Conservation (phyloP, 2,888 invertebrate genomes). For the Thereva unica region DNA sequence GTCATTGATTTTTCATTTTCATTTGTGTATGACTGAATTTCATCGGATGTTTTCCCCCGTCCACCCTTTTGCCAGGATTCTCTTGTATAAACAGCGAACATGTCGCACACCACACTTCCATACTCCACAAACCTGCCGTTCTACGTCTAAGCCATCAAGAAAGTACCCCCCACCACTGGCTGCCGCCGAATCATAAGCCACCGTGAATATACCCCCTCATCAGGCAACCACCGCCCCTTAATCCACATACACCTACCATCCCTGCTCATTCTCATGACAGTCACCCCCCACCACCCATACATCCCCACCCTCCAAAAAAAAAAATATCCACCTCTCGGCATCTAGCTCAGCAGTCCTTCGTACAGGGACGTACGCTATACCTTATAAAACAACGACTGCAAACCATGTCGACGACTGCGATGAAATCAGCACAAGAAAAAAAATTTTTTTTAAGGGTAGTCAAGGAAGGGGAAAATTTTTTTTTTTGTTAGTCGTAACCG, state of each 20-base stretch:
- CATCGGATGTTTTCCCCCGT: conserved; percentile 6
- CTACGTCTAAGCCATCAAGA: conserved; percentile 28
- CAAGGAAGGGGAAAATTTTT: conserved; percentile 13
- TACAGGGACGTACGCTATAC: not conserved
- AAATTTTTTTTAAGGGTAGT: conserved; percentile 2
- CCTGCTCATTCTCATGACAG: not conserved
- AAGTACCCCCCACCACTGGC: conserved; percentile 22
- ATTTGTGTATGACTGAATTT: conserved; percentile 40
- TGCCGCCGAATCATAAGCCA: conserved; percentile 13
- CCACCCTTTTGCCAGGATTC: conserved; percentile 18
- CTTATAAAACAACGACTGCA: conserved; percentile 19
- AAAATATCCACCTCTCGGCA: too few relatives aligned
- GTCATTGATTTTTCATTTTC: conserved; percentile 45
- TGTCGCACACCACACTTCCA: conserved; percentile 24
- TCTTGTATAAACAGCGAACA: conserved; percentile 32
- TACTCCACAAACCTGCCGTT: not conserved
- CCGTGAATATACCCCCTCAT: conserved; percentile 12
- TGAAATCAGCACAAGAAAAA: conserved; percentile 29
- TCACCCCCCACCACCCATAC: conserved; percentile 4
- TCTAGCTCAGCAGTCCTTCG: too few relatives aligned
- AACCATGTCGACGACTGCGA: conserved; percentile 30
- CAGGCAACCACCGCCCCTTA: conserved; percentile 7
- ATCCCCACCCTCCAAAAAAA: not conserved
- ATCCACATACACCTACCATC: conserved; percentile 18
- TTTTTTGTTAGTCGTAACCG: conserved; percentile 32